phyloP scores from a whole-genome alignment of 2,113 vertebrate genomes.

The Puma concolor region DNA sequence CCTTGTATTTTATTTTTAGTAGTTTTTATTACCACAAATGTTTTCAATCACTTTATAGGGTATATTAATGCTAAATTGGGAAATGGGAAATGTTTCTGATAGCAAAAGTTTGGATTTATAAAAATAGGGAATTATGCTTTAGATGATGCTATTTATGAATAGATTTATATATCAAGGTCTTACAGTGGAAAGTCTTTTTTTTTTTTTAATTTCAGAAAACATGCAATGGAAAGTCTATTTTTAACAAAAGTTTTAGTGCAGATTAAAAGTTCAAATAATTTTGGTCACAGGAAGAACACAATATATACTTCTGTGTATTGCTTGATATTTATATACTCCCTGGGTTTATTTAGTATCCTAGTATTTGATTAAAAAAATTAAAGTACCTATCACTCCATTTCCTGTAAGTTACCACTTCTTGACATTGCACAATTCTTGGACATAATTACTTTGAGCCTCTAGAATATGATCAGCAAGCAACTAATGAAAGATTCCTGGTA shows the following conservation, averaged over 20 bases:
- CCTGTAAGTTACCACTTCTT: constrained; percentile 75
- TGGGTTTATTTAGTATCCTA: constrained; percentile 47
- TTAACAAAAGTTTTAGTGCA: neutral
- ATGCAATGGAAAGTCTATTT: neutral
- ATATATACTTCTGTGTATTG: neutral
- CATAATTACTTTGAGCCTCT: constrained; percentile 84
- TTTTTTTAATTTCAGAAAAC: neutral
- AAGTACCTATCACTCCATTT: constrained; percentile 64
- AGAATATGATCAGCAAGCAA: constrained; percentile 84
- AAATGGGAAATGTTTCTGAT: neutral
- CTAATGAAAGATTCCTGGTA: constrained; percentile 87
- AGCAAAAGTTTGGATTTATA: neutral
- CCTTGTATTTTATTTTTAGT: neutral
- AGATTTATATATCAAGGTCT: neutral
- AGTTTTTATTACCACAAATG: neutral
- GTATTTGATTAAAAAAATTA: constrained; percentile 66
- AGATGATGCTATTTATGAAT: neutral
- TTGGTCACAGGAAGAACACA: neutral
- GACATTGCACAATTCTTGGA: constrained; percentile 77
- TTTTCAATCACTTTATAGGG: neutral
- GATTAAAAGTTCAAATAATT: constrained; percentile 36
- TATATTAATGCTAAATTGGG: neutral
- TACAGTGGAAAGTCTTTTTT: neutral
- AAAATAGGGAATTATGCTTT: neutral
- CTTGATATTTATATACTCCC: neutral